Base-by-base conservation (phyloP, 2,888 invertebrate species). In the Lochmaea capreae region DNA sequence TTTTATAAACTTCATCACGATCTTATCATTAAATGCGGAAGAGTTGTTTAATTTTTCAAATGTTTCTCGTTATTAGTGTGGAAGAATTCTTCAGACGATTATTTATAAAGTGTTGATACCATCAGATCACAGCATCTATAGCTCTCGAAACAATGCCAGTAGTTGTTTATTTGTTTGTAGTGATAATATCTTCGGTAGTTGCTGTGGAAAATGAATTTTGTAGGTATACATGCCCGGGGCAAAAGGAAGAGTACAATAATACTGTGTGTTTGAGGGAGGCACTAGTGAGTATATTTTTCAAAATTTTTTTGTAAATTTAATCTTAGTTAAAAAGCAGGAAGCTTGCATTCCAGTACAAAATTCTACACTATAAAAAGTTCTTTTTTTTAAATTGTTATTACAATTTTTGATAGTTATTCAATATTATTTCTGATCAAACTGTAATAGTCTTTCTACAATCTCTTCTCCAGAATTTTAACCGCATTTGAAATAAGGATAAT, bases 211-310 rank as follows among this genome's bases (percentile, higher is more conserved):
- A 59, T 59, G 33, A 59, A 59, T 59, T 59, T 26, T 59, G 59
- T 59, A 11, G 33, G 4, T 33, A 26, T 59, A n/a, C 59, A 8
- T 59, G 59, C 33, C 59, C 59, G 11, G 33, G 12, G 2, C 6
- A 22, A 8, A 33, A 59, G 14, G 59, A n/a, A 5, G 26, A 26
- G 0, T 14, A 26, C 26, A 33, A 8, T 22, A 22, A 59, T 33
- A 59, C 59, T 12, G 26, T 59, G 22, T 59, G 59, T 14, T 14
- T 33, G 11, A 22, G 59, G 12, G 26, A 59, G 8, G 33, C 26
- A 33, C 33, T 59, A 59, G 70, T 76, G 10, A 67, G 26, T 59
- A n/a, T 43, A 67, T 74, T 63, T 16, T 49, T 33, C 9, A n/a
- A n/a, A 22, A 22, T 22, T 22, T 22, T 22, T 1, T 22, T 22